Percentiles rank a stretch among this genome's conserved stretches.
Conservation (phyloP, 2,113 vertebrate genomes). For the Hiodon tergisus region DNA sequence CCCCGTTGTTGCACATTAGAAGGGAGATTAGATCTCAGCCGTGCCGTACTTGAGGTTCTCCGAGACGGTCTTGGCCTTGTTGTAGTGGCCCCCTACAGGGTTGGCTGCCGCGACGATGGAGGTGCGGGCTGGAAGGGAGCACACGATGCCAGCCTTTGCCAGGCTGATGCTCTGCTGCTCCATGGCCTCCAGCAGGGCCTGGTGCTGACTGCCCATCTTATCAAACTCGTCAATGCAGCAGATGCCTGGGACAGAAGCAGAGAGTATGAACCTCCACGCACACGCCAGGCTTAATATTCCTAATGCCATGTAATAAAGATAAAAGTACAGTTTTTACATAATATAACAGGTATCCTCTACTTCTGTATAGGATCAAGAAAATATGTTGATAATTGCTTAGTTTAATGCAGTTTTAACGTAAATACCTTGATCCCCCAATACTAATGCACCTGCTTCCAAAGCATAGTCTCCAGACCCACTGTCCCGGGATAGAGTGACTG, state of each 20-base stretch:
- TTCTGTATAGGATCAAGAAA: not conserved
- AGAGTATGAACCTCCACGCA: not conserved
- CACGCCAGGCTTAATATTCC: not conserved
- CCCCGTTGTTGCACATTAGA: not conserved
- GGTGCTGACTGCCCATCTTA: slow-evolving; percentile 92
- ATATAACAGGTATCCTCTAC: not conserved
- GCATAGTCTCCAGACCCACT: slow-evolving; percentile 85
- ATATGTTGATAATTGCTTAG: not conserved
- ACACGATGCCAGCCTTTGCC: slow-evolving; percentile 93
- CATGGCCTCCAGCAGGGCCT: slow-evolving; percentile 94
- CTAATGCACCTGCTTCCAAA: slow-evolving; percentile 90
- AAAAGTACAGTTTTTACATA: not conserved
- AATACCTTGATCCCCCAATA: slow-evolving; percentile 93
- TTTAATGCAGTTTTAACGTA: not conserved
- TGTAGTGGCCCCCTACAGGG: slow-evolving; percentile 91
- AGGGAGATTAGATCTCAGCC: slow-evolving; percentile 16
- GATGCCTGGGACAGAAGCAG: slow-evolving; percentile 62
- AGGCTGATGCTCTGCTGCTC: slow-evolving; percentile 97
- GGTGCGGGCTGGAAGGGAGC: slow-evolving; percentile 86
- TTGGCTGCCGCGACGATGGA: slow-evolving; percentile 93
- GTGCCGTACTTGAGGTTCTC: slow-evolving; percentile 89
- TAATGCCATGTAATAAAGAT: too few species aligned
- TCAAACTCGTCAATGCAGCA: slow-evolving; percentile 99
- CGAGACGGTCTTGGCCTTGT: slow-evolving; percentile 91
- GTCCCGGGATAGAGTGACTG: slow-evolving; percentile 87